Evolutionary conservation across 2,797 vertebrate genomes (phyloP).

Genomic region (Clamator glandarius): DNA sequence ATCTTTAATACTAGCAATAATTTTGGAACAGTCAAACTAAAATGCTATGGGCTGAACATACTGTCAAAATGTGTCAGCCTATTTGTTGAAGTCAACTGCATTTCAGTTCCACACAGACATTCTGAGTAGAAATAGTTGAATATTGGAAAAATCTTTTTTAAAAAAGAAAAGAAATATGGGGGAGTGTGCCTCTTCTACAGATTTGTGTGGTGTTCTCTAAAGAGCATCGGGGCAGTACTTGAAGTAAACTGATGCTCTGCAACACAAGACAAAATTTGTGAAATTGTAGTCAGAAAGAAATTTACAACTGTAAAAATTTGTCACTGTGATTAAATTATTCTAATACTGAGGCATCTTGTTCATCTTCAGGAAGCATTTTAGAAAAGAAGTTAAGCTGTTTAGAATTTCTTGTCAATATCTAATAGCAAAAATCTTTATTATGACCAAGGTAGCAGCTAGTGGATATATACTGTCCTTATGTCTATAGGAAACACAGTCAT

Average conservation of each 20-base stretch:
- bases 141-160: not conserved
- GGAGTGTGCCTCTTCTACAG: not conserved
- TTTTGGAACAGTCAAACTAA: not conserved
- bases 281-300: not conserved
- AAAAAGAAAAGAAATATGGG: not conserved
- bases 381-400: not conserved
- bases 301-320: not conserved
- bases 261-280: not conserved
- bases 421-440: not conserved
- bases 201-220: not conserved
- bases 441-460: not conserved
- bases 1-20: not conserved
- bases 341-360: not conserved
- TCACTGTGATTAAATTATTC: not conserved
- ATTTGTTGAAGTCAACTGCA: not conserved
- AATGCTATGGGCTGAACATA: not conserved
- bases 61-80: not conserved
- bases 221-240: not conserved
- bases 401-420: not conserved
- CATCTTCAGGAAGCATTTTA: not conserved
- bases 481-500: not conserved
- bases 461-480: not conserved
- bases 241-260: not conserved
- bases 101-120: not conserved
- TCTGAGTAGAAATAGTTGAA: not conserved